Evolutionary conservation across 2,888 invertebrate genomes (phyloP), one percentile per base, ranked within the genome.

Genomic region (Meteorus colon): DNA sequence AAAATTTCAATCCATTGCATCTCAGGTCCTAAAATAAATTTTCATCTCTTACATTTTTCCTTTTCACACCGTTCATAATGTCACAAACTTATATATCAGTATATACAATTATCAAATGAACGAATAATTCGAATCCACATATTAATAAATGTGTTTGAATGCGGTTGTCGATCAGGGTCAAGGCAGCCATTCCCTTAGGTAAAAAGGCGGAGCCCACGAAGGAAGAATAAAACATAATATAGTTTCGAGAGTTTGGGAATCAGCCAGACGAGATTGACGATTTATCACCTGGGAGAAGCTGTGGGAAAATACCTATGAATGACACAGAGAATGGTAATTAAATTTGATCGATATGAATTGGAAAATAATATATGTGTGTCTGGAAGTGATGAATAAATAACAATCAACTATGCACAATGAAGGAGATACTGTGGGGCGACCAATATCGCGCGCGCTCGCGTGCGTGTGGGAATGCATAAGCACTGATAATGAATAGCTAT

Each of bases 101-200:
- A 63, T 41, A 65, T 34, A 24, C 14, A 14, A 63, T 55, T n/a
- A 24, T 29, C 29, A 19, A 55, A 62, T 16, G 6, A 5, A 24
- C 3, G 10, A 55, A 8, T 19, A 55, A 55, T 55, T 55, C 19
- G n/a, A 19, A 24, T 55, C 0, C 8, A 8, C 19, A 19, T 8
- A 19, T 55, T 29, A 4, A 34, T 31, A 37, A 70, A 16, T 70
- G 14, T 37, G 2, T 77, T 81, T 81, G 80, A 84, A 82, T 82
- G 79, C 80, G 82, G 91, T 91, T 16, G 27, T 71, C 24, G 27
- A 60, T 45, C 91, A 97, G 97, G 90, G 95, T 97, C 86, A 95
- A 95, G 90, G 95, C 95, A 85, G 96, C 96, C 84, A 94, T 97
- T 90, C 97, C 97, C 81, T 94, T 96, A 90, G 96, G 96, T 90